Percentiles rank a stretch among this genome's conserved stretches.
Evolutionary conservation across 2,888 invertebrate species (phyloP).

Genomic region (Dioctria linearis): DNA sequence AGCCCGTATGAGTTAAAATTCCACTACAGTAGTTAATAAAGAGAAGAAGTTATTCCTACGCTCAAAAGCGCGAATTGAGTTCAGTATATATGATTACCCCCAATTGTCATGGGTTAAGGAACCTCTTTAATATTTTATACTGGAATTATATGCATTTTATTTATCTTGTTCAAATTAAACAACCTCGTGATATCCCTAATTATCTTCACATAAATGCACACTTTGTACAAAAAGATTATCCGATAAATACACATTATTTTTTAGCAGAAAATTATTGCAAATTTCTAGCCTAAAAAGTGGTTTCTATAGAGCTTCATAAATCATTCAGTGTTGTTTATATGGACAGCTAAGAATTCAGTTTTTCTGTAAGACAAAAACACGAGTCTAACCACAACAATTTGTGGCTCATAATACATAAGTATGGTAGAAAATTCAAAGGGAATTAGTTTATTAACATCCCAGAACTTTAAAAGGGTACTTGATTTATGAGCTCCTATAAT

Average conservation of each 20-base stretch:
- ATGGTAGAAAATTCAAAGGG: background rate
- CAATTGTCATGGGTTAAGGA: too few species aligned
- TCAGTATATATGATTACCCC: too few species aligned
- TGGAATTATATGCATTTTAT: too few species aligned
- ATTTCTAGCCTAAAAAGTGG: slow-evolving; percentile 1
- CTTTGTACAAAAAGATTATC: background rate
- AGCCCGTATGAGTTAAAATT: too few species aligned
- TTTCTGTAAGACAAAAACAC: slow-evolving; percentile 1
- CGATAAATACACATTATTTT: slow-evolving; percentile 28
- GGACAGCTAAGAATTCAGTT: slow-evolving; percentile 42
- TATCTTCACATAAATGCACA: too few species aligned
- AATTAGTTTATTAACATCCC: slow-evolving; percentile 12
- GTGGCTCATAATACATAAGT: background rate
- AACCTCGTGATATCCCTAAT: too few species aligned
- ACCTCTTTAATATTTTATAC: too few species aligned
- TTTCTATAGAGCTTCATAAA: slow-evolving; percentile 19
- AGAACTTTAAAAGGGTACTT: slow-evolving; percentile 40
- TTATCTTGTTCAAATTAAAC: too few species aligned
- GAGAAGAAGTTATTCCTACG: too few species aligned
- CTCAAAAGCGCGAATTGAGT: too few species aligned
- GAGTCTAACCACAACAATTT: slow-evolving; percentile 33
- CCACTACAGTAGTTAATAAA: too few species aligned
- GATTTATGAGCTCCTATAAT: slow-evolving; percentile 33
- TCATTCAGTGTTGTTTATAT: slow-evolving; percentile 36
- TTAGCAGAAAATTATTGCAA: background rate